Evolutionary conservation across 2,113 vertebrate species (phyloP), one percentile per base, ranked within the genome.

Genomic region (Gymnocephalus cernua): DNA sequence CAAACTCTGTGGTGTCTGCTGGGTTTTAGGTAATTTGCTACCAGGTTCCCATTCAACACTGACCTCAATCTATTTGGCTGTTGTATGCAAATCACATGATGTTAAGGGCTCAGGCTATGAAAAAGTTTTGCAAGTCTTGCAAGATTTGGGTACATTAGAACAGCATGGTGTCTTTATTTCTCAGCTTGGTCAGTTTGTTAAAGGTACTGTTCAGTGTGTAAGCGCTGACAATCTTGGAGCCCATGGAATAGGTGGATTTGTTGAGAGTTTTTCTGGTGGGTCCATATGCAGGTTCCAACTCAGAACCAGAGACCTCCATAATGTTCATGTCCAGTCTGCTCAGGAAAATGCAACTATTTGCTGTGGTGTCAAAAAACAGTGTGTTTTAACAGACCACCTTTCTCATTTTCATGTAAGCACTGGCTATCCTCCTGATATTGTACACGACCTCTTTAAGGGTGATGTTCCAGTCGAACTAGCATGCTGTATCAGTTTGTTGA

Each of bases 161-260:
- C 12, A 76, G 3, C 73, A 82, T 1, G 38, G 80, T 4, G 74
- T 83, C 2, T 66, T 73, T 53, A 44, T 78, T 19, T 44, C 45
- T 8, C 45, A 66, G 15, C 14, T 78, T 53, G 74, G 74, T 54
- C 59, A 73, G 23, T 78, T 73, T 73, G 61, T 83, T 3, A 67
- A 78, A 83, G 74, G 68, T 18, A n/a, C 62, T 15, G 62, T 66
- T 2, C 25, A 59, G 7, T 50, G 44, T 77, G 38, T 59, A 23
- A 53, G 57, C 1, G 74, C 74, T 57, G 51, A 73, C 70, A 59
- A 48, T 56, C 41, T 58, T 38, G 69, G 38, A 19, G 38, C 54
- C 2, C 35, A 58, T 27, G 32, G 3, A 1, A 41, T 47, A 44
- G 41, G 8, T 27, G 54, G 68, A 44, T 57, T 71, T 45, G 16